Percentiles rank a stretch among this genome's conserved stretches.
phyloP scores from a whole-genome alignment of 1,140 invertebrate genomes.

The Capitella teleta region DNA sequence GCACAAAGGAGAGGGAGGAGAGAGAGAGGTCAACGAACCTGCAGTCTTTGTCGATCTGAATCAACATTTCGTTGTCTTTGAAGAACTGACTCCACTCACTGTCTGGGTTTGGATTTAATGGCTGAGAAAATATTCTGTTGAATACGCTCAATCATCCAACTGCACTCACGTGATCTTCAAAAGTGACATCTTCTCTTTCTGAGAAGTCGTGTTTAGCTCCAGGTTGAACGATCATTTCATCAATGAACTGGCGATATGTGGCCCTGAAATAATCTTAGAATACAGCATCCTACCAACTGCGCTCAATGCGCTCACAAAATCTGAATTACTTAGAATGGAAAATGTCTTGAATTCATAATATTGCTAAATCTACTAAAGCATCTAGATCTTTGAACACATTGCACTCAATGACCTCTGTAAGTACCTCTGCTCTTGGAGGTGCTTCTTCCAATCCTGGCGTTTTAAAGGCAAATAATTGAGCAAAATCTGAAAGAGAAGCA shows the following conservation, averaged over 20 bases:
- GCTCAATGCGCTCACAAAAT: not conserved
- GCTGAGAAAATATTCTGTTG: conserved; percentile 49
- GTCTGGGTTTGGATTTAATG: conserved; percentile 82
- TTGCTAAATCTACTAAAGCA: not conserved
- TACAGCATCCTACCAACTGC: not conserved
- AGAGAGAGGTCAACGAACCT: conserved; percentile 45
- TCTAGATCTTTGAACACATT: not conserved
- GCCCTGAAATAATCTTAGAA: conserved; percentile 16
- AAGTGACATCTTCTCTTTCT: conserved; percentile 36
- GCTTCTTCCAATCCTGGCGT: conserved; percentile 3
- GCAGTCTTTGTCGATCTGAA: conserved; percentile 96
- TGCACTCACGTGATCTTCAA: conserved; percentile 37
- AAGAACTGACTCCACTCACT: conserved; percentile 89
- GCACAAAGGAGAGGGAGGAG: not conserved
- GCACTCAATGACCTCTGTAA: not conserved
- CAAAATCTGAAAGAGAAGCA: conserved; percentile 4
- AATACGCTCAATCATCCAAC: not conserved
- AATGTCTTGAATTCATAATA: not conserved
- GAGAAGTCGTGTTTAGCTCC: conserved; percentile 39
- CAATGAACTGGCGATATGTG: conserved; percentile 58
- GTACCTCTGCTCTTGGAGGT: conserved; percentile 8
- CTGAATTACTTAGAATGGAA: not conserved
- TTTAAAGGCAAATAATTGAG: conserved; percentile 9
- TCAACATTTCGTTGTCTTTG: conserved; percentile 88
- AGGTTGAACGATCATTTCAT: conserved; percentile 47